A percentile compares a stretch with the other conserved stretches of the same genome.
Evolutionary conservation across 2,797 vertebrate species (phyloP).

Genomic region (Alcedo quadribrachys): DNA sequence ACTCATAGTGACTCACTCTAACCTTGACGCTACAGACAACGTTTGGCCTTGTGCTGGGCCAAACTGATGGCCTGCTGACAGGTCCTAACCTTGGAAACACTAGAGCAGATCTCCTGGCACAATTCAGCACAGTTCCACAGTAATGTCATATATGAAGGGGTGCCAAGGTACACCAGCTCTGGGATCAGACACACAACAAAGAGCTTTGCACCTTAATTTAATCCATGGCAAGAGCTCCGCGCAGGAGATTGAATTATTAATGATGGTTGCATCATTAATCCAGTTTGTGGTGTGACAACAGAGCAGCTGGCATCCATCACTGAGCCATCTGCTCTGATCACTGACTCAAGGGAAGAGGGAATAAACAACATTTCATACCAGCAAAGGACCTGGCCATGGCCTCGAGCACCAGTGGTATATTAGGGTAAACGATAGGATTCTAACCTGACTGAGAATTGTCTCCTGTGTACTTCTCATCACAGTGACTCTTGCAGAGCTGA

Average conservation of each 20-base stretch:
- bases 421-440: slow-evolving; percentile 29
- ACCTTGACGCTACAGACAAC: background rate
- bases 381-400: background rate
- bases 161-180: background rate
- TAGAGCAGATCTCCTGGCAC: background rate
- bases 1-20: background rate
- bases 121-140: background rate
- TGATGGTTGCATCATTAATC: background rate
- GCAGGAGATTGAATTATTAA: background rate
- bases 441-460: slow-evolving; percentile 90
- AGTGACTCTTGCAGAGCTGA: slow-evolving; percentile 85
- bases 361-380: background rate
- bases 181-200: background rate
- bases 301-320: background rate
- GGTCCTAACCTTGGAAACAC: background rate
- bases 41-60: background rate
- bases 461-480: slow-evolving; percentile 83
- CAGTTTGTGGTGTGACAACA: background rate
- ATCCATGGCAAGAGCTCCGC: background rate
- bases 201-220: background rate
- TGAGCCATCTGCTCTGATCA: background rate
- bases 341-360: background rate
- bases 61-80: background rate
- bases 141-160: background rate
- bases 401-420: background rate